These are phyloP conservation scores for Turdus rufiventris DNA, from an alignment of 2,113 vertebrate species.

Conservation along the genomic window DNA sequence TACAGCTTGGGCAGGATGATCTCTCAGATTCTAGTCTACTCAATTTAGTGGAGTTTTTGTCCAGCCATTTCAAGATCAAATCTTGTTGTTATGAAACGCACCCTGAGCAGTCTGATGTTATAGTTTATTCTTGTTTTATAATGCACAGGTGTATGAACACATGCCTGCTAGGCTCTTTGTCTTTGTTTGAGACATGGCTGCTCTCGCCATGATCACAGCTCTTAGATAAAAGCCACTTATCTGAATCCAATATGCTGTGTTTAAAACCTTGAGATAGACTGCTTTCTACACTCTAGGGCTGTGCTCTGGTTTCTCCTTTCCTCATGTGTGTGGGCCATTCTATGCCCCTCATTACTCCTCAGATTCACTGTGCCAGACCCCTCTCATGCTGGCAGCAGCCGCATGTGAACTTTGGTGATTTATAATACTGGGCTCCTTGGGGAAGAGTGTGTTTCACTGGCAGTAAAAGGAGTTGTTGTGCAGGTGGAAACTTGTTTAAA, in stretches of 20 bases:
- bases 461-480: slow-evolving; percentile 38
- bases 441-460: slow-evolving; percentile 31
- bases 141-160: background rate
- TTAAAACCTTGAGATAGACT: background rate
- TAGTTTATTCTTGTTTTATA: background rate
- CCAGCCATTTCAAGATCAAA: background rate
- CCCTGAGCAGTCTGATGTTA: background rate
- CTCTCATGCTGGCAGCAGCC: slow-evolving; percentile 38
- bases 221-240: background rate
- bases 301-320: background rate
- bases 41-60: background rate
- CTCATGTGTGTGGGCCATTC: slow-evolving; percentile 54
- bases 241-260: background rate
- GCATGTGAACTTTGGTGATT: slow-evolving; percentile 14
- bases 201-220: background rate
- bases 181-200: background rate
- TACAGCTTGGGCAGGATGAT: background rate
- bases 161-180: background rate
- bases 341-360: slow-evolving; percentile 41
- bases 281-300: background rate
- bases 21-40: background rate
- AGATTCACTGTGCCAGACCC: slow-evolving; percentile 31
- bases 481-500: slow-evolving; percentile 69
- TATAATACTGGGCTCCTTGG: slow-evolving; percentile 21
- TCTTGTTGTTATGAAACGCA: background rate